Conservation (phyloP, 2,113 vertebrate genomes). For the Podarcis cretensis region DNA sequence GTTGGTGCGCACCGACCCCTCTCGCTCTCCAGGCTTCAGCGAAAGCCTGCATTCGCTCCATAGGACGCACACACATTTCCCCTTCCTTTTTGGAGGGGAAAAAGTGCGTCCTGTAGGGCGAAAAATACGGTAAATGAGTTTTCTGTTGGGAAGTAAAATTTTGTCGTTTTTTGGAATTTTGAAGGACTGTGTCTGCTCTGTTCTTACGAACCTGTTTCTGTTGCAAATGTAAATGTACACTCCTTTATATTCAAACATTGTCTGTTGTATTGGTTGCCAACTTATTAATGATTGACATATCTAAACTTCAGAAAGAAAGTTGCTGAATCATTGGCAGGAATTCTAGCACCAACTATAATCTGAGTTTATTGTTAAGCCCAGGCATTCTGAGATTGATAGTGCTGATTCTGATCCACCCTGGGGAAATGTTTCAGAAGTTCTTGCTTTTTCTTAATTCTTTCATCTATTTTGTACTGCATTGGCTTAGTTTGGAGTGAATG, state of each 20-base stretch:
- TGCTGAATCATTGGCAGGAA: constrained; percentile 52
- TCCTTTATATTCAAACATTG: background rate
- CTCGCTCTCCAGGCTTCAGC: too few relatives aligned
- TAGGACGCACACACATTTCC: too few relatives aligned
- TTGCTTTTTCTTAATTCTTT: background rate
- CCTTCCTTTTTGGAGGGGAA: too few relatives aligned
- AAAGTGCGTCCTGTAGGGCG: too few relatives aligned
- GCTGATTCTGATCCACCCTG: background rate
- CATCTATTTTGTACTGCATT: background rate
- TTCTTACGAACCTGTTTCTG: background rate
- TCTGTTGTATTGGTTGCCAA: constrained; percentile 19
- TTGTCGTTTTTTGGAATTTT: background rate
- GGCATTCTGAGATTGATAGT: background rate
- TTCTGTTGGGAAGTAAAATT: background rate
- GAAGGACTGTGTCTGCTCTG: background rate
- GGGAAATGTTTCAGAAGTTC: background rate
- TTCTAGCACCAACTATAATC: background rate
- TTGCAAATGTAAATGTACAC: background rate
- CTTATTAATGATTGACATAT: constrained; percentile 53
- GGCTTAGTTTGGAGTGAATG: background rate
- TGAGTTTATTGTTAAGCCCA: background rate
- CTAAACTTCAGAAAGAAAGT: background rate
- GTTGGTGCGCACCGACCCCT: too few relatives aligned
- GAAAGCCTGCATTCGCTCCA: too few relatives aligned
- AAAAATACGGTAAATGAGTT: too few relatives aligned